A percentile compares a stretch with the other conserved stretches of the same genome.
Evolutionary conservation across 2,888 invertebrate species (phyloP).

Genomic region (Cybosia mesomella): DNA sequence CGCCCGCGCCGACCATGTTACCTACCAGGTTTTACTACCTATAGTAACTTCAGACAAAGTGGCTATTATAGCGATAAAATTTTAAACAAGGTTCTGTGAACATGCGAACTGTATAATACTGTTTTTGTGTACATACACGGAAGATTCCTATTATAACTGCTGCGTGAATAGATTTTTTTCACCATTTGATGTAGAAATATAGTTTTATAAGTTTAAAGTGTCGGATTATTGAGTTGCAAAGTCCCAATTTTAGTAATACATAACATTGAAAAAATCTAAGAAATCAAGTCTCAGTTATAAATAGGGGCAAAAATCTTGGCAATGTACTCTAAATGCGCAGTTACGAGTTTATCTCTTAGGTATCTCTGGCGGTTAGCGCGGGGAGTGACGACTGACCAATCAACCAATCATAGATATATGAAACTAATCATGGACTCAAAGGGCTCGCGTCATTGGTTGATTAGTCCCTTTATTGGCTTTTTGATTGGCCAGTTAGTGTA

Average conservation of each 20-base stretch:
- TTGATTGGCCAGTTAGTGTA: too few relatives aligned
- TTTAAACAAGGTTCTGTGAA: conserved; percentile 26
- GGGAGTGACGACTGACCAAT: too few relatives aligned
- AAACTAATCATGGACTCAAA: too few relatives aligned
- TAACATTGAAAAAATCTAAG: too few relatives aligned
- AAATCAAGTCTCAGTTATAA: not conserved
- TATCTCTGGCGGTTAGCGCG: too few relatives aligned
- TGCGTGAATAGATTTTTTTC: too few relatives aligned
- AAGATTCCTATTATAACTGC: not conserved
- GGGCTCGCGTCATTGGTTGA: too few relatives aligned
- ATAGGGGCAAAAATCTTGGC: too few relatives aligned
- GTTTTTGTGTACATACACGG: not conserved
- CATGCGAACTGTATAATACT: not conserved
- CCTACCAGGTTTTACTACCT: conserved; percentile 19
- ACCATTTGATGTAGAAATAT: not conserved
- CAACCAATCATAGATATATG: too few relatives aligned
- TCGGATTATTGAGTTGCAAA: not conserved
- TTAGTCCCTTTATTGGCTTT: too few relatives aligned
- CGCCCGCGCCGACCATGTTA: conserved; percentile 39
- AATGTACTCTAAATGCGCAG: too few relatives aligned
- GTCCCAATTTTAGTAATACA: not conserved
- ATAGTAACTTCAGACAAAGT: conserved; percentile 33
- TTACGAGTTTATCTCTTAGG: too few relatives aligned
- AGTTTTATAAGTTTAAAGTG: not conserved
- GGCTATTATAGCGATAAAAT: conserved; percentile 40